Conservation (phyloP, 2,797 vertebrate genomes). For the Sphenodon punctatus region DNA sequence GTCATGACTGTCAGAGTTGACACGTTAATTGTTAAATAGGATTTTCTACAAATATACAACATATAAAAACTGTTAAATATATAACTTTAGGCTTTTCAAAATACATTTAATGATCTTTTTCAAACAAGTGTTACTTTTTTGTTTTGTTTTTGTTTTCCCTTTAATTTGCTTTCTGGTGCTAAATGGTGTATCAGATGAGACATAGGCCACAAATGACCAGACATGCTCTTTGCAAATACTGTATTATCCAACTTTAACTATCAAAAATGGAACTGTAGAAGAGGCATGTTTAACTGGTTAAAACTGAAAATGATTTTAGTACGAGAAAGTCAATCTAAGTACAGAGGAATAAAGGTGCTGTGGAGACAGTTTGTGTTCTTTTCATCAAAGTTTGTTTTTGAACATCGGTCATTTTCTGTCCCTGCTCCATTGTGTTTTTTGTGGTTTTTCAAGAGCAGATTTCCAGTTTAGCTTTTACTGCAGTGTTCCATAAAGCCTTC, state of each 20-base stretch:
- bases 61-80: constrained; percentile 99
- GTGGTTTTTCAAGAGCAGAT: constrained; percentile 56
- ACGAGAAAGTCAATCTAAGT: constrained; percentile 81
- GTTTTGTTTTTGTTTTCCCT: constrained; percentile 71
- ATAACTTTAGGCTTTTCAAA: constrained; percentile 99
- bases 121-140: constrained; percentile 83
- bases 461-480: constrained; percentile 51
- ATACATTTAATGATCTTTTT: constrained; percentile 99
- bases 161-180: constrained; percentile 80
- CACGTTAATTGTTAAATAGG: constrained; percentile 94
- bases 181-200: constrained; percentile 80
- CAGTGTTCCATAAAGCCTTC: constrained; percentile 56
- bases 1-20: constrained; percentile 85
- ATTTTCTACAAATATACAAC: constrained; percentile 99
- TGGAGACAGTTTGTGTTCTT: constrained; percentile 64
- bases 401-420: constrained; percentile 53
- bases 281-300: constrained; percentile 83
- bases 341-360: constrained; percentile 82
- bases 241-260: constrained; percentile 84
- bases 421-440: constrained; percentile 52
- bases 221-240: constrained; percentile 85
- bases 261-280: constrained; percentile 88
- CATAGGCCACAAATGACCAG: constrained; percentile 80
- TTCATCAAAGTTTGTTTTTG: constrained; percentile 38
- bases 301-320: constrained; percentile 92